phyloP scores from a whole-genome alignment of 30 jellyfish, hydroid and myxozoan species.

The Aurelia coerulea region DNA sequence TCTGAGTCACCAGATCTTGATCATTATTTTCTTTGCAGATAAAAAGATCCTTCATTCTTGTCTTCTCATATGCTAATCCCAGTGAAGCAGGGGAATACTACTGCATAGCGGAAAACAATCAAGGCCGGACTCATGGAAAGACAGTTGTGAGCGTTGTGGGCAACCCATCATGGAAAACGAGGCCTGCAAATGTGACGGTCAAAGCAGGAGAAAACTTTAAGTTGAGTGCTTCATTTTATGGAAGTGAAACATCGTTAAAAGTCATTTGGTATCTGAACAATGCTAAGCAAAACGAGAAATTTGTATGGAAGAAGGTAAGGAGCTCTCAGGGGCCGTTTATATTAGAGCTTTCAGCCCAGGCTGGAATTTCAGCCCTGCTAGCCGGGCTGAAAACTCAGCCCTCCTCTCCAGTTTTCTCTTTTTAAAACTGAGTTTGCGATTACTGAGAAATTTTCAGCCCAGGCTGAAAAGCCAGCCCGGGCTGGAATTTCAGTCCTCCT shows the following conservation, averaged over 20 bases:
- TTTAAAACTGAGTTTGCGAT: no score
- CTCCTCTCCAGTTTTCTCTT: no score
- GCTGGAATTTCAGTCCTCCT: no score
- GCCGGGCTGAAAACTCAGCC: no score
- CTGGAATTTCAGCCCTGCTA: no score
- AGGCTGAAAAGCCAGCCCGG: no score
- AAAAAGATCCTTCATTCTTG: no score
- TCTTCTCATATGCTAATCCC: slow-evolving; percentile 14
- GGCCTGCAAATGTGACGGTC: slow-evolving; percentile 4
- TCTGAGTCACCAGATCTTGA: no score
- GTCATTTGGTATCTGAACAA: slow-evolving; percentile 26
- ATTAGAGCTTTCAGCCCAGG: no score
- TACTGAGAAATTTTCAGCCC: no score
- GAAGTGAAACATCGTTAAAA: slow-evolving; percentile 16
- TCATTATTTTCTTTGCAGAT: no score
- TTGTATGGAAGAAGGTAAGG: not conserved
- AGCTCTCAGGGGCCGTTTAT: no score
- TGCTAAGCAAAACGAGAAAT: slow-evolving; percentile 1
- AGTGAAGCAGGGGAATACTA: slow-evolving; percentile 38
- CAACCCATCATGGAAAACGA: slow-evolving; percentile 52
- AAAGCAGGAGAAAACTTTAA: slow-evolving; percentile 22
- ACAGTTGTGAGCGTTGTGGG: slow-evolving; percentile 26
- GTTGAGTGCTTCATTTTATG: slow-evolving; percentile 44
- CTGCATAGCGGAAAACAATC: slow-evolving; percentile 38
- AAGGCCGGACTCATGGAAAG: slow-evolving; percentile 9